Evolutionary conservation across 2,113 vertebrate species (phyloP).

Genomic region (Pteronura brasiliensis): DNA sequence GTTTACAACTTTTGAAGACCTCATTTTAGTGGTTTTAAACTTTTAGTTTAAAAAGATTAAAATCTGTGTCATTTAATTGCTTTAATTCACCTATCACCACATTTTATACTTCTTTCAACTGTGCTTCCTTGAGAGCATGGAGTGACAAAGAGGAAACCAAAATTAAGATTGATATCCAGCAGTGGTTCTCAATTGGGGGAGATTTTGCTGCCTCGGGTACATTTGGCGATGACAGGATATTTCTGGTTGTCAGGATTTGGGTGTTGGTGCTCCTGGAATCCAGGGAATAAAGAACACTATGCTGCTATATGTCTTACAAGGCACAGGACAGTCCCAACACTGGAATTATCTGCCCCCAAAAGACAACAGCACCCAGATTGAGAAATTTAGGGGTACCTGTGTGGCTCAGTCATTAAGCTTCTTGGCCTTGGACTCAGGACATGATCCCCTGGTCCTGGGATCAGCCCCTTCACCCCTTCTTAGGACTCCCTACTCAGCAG

Average conservation of each 20-base stretch:
- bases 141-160: neutral
- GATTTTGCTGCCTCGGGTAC: fast-evolving
- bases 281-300: neutral
- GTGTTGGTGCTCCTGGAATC: neutral
- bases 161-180: neutral
- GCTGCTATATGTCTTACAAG: neutral
- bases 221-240: too few species aligned
- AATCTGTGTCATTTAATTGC: neutral
- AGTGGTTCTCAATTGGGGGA: neutral
- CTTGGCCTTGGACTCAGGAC: neutral
- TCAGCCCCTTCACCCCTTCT: neutral
- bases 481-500: neutral
- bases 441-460: neutral
- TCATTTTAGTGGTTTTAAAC: slow-evolving; percentile 28
- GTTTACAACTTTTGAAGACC: neutral
- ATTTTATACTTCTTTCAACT: neutral
- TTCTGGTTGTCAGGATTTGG: neutral
- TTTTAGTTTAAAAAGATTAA: slow-evolving; percentile 45
- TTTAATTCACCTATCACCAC: slow-evolving; percentile 1
- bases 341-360: neutral
- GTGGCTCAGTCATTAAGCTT: neutral
- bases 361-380: neutral
- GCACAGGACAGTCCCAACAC: neutral
- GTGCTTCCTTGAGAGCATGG: neutral
- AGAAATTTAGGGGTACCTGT: neutral